Conservation (phyloP, 2,797 vertebrate genomes). For the Euthynnus affinis region DNA sequence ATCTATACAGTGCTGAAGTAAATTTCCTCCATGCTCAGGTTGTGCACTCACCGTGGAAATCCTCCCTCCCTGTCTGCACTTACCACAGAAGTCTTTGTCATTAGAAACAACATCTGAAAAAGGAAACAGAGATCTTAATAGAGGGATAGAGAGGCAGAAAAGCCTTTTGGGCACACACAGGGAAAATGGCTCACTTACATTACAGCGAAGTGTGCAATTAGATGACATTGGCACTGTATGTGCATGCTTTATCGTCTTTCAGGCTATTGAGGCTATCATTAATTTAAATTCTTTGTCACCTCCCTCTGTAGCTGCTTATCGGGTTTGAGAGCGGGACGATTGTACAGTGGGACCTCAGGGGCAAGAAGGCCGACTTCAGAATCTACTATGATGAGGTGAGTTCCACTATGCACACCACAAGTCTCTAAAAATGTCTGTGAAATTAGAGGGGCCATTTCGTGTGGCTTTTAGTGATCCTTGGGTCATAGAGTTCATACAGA, state of each 20-base stretch:
- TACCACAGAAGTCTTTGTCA: neutral
- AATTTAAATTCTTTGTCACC: slow-evolving; percentile 4
- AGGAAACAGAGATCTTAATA: neutral
- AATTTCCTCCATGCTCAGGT: slow-evolving; percentile 3
- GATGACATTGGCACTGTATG: neutral
- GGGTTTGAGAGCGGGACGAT: slow-evolving; percentile 98
- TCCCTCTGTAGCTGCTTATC: slow-evolving; percentile 90
- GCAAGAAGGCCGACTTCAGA: slow-evolving; percentile 95
- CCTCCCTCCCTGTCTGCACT: neutral
- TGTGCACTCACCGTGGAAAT: neutral
- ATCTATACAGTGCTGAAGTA: neutral
- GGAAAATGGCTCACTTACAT: neutral
- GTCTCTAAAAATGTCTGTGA: neutral
- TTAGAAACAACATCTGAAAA: slow-evolving; percentile 6
- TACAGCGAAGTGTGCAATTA: slow-evolving; percentile 1
- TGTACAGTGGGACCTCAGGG: slow-evolving; percentile 95
- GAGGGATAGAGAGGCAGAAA: neutral
- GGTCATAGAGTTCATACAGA: neutral
- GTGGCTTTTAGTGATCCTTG: neutral
- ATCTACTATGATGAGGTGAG: slow-evolving; percentile 99
- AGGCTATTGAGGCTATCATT: neutral
- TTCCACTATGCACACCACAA: neutral
- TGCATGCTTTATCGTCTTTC: neutral
- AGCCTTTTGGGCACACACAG: neutral
- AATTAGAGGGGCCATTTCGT: neutral